These are phyloP conservation scores for Achroia grisella DNA, from an alignment of 1,140 invertebrate genomes.

Conservation along the genomic window DNA sequence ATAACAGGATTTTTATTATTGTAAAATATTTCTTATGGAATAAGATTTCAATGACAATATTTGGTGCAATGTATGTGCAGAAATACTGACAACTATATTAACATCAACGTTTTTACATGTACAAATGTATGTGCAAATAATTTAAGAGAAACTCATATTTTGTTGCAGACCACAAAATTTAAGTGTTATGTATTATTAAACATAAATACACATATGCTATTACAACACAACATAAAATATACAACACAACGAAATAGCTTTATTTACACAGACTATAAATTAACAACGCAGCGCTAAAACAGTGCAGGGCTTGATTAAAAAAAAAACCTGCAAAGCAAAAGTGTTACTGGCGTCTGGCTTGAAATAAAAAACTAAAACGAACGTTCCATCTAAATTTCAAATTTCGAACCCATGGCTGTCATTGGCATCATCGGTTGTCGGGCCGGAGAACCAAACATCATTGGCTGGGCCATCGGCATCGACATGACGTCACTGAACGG, in stretches of 20 bases:
- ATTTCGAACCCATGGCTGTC: constrained; percentile 67
- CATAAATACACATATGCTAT: constrained; percentile 2
- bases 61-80: too few relatives aligned
- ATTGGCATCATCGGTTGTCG: constrained; percentile 74
- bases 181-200: neutral
- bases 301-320: constrained; percentile 6
- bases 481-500: constrained; percentile 54
- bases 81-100: too few relatives aligned
- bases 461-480: constrained; percentile 45
- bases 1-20: too few relatives aligned
- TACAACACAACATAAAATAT: constrained; percentile 2
- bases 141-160: neutral
- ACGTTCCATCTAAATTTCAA: constrained; percentile 29
- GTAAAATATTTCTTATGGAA: too few relatives aligned
- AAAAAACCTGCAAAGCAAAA: constrained; percentile 15
- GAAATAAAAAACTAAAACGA: constrained; percentile 20
- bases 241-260: constrained; percentile 1
- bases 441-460: constrained; percentile 77
- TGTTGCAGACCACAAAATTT: too few relatives aligned
- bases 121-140: neutral
- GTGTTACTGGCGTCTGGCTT: constrained; percentile 4
- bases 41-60: too few relatives aligned
- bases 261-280: neutral
- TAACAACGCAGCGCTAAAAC: constrained; percentile 1
- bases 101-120: neutral